phyloP scores from a whole-genome alignment of 2,797 vertebrate genomes.

The Rhynchonycteris naso region DNA sequence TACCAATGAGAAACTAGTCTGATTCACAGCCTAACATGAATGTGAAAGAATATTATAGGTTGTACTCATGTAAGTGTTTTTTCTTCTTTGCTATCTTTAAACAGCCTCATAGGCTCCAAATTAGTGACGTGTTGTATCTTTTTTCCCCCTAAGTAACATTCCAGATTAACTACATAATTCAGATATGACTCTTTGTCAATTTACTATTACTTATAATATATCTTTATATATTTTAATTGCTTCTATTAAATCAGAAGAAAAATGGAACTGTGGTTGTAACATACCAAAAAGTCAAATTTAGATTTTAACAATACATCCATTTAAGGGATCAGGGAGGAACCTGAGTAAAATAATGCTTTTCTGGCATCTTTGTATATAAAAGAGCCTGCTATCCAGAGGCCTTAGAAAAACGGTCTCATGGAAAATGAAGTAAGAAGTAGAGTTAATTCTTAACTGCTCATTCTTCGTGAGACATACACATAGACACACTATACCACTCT shows the following conservation, averaged over 20 bases:
- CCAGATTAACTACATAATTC: background rate
- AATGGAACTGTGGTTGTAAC: constrained; percentile 36
- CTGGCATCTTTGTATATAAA: constrained; percentile 18
- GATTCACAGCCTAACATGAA: constrained; percentile 40
- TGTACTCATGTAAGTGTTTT: background rate
- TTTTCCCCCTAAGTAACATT: constrained; percentile 1
- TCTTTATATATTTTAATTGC: constrained; percentile 11
- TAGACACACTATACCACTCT: background rate
- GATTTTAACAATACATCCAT: constrained; percentile 24
- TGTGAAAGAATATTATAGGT: constrained; percentile 42
- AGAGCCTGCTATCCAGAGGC: background rate
- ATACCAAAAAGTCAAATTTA: constrained; percentile 35
- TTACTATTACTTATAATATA: constrained; percentile 10
- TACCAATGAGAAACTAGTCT: constrained; percentile 38
- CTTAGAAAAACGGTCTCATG: constrained; percentile 28
- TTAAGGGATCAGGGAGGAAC: constrained; percentile 11
- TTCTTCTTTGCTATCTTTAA: constrained; percentile 17
- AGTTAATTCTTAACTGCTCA: constrained; percentile 43
- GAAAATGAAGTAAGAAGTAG: constrained; percentile 22
- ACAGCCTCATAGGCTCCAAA: constrained; percentile 14
- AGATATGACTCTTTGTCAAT: constrained; percentile 12
- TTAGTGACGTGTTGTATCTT: background rate
- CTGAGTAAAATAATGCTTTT: constrained; percentile 39
- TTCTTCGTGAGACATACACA: background rate
- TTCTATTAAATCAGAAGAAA: constrained; percentile 33